These are phyloP conservation scores for Bujurquina vittata DNA, from an alignment of 2,113 vertebrate genomes.

Conservation along the genomic window DNA sequence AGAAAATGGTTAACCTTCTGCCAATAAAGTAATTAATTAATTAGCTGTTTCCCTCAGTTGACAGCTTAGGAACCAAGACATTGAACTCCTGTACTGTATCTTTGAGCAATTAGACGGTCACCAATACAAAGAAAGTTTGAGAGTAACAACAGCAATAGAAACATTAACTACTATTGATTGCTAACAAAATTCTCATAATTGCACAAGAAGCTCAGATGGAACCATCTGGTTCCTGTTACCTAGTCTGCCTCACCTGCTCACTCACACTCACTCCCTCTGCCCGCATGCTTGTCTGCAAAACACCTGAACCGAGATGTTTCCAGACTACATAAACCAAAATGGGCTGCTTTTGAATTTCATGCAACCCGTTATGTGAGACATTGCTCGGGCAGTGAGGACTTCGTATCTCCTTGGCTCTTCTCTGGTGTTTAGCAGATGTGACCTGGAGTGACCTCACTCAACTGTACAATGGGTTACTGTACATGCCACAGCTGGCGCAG, in stretches of 20 bases:
- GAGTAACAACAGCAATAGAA: background rate
- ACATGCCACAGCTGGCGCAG: background rate
- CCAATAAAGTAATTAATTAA: background rate
- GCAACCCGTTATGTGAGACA: background rate
- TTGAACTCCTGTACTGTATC: background rate
- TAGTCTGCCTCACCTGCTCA: background rate
- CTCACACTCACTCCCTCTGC: background rate
- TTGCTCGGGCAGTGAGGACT: background rate
- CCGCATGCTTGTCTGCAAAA: background rate
- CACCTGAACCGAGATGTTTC: conserved; percentile 20
- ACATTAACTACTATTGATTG: background rate
- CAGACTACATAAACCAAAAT: background rate
- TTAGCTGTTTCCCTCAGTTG: background rate
- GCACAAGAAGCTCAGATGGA: background rate
- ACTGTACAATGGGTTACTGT: background rate
- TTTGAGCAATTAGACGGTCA: background rate
- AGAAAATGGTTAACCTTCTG: background rate
- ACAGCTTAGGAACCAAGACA: background rate
- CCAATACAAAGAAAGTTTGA: too few species aligned
- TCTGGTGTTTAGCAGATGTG: background rate
- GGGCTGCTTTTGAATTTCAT: background rate
- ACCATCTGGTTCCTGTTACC: background rate
- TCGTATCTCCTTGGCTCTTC: background rate
- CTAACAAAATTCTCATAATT: background rate
- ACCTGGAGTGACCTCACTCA: conserved; percentile 18